These are phyloP conservation scores for Palaemon carinicauda DNA, from an alignment of 1,140 invertebrate genomes.

Conservation along the genomic window DNA sequence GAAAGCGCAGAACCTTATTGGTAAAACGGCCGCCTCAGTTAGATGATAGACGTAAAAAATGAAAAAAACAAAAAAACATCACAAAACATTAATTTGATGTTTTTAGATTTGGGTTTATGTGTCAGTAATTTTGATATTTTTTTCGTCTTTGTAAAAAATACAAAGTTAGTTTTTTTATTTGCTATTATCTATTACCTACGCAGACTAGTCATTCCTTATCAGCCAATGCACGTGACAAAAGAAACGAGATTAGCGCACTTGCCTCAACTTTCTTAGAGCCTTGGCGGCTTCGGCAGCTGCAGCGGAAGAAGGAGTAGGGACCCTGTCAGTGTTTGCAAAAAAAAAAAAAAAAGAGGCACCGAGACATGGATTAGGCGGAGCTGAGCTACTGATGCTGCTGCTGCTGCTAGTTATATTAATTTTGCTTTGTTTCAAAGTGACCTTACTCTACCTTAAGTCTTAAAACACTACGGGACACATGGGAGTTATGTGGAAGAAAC, in stretches of 20 bases:
- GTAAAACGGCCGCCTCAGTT: no score
- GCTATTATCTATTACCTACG: constrained; percentile 15
- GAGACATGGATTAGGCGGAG: constrained; percentile 30
- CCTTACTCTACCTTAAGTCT: background rate
- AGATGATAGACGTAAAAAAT: no score
- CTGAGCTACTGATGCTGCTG: background rate
- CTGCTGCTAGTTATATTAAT: no score
- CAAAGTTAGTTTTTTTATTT: background rate
- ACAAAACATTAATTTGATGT: no score
- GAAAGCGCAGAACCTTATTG: no score
- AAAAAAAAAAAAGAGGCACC: constrained; percentile 21
- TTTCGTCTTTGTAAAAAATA: background rate
- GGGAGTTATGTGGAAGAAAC: no score
- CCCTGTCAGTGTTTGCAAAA: constrained; percentile 11
- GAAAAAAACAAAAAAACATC: no score
- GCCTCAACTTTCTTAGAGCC: constrained; percentile 42
- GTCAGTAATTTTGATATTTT: no score
- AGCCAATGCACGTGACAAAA: constrained; percentile 19
- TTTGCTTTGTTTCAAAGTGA: background rate
- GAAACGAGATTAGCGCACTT: constrained; percentile 26
- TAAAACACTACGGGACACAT: no score
- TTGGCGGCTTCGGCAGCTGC: constrained; percentile 44
- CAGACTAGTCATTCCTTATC: constrained; percentile 12
- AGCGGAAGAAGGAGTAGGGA: constrained; percentile 7
- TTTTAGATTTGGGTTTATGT: no score